Percentiles rank a stretch among this genome's conserved stretches.
phyloP scores from a whole-genome alignment of 2,113 vertebrate species.

The Cebidichthys violaceus region DNA sequence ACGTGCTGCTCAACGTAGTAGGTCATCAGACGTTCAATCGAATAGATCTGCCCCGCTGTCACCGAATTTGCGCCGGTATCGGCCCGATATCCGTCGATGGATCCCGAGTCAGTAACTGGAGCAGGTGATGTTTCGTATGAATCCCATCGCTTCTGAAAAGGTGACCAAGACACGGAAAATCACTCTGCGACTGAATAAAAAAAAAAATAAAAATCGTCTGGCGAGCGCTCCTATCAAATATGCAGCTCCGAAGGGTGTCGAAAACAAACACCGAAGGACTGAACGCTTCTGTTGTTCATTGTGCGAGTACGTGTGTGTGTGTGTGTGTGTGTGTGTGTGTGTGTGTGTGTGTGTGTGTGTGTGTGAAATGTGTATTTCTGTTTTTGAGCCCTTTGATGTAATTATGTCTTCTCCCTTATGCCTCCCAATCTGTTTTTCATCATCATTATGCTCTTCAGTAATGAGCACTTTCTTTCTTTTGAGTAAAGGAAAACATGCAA shows the following conservation, averaged over 20 bases:
- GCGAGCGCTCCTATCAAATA: slow-evolving; percentile 13
- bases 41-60: too few species aligned
- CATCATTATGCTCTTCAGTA: slow-evolving; percentile 73
- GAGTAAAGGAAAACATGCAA: slow-evolving; percentile 66
- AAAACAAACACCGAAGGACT: slow-evolving; percentile 39
- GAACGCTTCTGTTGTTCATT: slow-evolving; percentile 31
- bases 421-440: slow-evolving; percentile 70
- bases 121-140: slow-evolving; percentile 12
- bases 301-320: neutral
- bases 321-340: slow-evolving; percentile 31
- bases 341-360: slow-evolving; percentile 15
- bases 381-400: slow-evolving; percentile 68
- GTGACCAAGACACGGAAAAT: slow-evolving; percentile 12
- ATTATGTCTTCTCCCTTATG: slow-evolving; percentile 70
- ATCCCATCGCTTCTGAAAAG: neutral
- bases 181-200: slow-evolving; percentile 31
- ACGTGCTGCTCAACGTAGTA: too few species aligned
- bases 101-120: neutral
- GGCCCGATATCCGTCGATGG: too few species aligned
- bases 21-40: too few species aligned
- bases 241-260: slow-evolving; percentile 21
- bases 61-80: too few species aligned
- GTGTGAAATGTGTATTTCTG: slow-evolving; percentile 33
- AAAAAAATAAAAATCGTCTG: neutral
- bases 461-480: slow-evolving; percentile 67